These are phyloP conservation scores for Spinibarbus caldwelli DNA, from an alignment of 2,797 vertebrate genomes.

Conservation along the genomic window DNA sequence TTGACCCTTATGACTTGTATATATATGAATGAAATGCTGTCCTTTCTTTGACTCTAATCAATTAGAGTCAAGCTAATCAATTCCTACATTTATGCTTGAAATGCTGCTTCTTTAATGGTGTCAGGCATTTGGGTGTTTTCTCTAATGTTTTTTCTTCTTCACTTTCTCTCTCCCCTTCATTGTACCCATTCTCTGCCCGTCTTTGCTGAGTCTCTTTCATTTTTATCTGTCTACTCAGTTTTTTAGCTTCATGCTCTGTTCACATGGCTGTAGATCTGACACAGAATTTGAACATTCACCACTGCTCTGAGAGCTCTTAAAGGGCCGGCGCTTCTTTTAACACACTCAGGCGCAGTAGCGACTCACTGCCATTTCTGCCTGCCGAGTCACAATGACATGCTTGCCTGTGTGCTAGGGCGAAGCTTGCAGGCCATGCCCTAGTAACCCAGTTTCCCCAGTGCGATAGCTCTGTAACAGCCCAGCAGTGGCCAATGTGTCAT, in stretches of 20 bases:
- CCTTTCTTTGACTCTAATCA: slow-evolving; percentile 10
- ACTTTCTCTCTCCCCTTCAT: neutral
- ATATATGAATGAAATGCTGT: neutral
- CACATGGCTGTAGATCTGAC: slow-evolving; percentile 9
- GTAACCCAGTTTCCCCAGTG: slow-evolving; percentile 83
- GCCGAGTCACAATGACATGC: slow-evolving; percentile 79
- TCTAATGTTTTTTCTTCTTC: neutral
- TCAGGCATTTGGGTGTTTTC: neutral
- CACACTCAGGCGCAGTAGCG: slow-evolving; percentile 41
- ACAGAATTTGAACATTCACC: slow-evolving; percentile 10
- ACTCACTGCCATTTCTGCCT: slow-evolving; percentile 78
- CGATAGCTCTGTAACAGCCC: slow-evolving; percentile 79
- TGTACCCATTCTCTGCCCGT: neutral
- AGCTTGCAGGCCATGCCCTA: slow-evolving; percentile 84
- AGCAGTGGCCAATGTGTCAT: slow-evolving; percentile 74
- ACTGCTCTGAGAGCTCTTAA: slow-evolving; percentile 68
- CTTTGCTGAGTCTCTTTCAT: neutral
- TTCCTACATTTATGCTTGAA: neutral
- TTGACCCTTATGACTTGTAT: no score
- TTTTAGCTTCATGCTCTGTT: slow-evolving; percentile 23
- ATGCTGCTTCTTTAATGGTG: no score
- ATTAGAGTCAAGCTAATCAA: neutral
- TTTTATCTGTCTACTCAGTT: slow-evolving; percentile 5
- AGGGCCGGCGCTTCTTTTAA: slow-evolving; percentile 67
- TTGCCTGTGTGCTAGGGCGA: slow-evolving; percentile 78